These are phyloP conservation scores for Dryas iulia DNA, from an alignment of 1,140 invertebrate genomes.

Conservation along the genomic window DNA sequence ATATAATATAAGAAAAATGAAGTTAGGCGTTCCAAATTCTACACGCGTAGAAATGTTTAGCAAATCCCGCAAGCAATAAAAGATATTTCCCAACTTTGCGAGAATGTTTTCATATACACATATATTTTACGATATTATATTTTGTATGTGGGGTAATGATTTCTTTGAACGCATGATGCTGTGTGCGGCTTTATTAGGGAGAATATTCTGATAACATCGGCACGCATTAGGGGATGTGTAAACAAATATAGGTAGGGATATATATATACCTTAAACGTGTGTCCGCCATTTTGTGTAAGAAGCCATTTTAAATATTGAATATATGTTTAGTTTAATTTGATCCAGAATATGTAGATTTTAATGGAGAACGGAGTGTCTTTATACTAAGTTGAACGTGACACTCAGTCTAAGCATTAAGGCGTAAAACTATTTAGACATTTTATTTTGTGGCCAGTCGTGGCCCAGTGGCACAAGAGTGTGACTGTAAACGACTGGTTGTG, in stretches of 20 bases:
- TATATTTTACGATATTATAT: constrained; percentile 1
- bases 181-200: not conserved
- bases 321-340: too few species aligned
- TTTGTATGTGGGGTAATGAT: not conserved
- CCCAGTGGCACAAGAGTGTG: too few species aligned
- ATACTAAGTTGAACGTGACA: too few species aligned
- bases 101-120: constrained; percentile 4
- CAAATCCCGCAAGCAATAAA: constrained; percentile 23
- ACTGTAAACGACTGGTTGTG: too few species aligned
- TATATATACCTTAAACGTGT: too few species aligned
- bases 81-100: constrained; percentile 6
- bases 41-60: constrained; percentile 6
- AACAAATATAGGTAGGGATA: not conserved
- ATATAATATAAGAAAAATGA: not conserved
- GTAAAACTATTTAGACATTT: too few species aligned
- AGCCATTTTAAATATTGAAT: too few species aligned
- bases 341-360: too few species aligned
- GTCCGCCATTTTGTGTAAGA: too few species aligned
- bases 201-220: not conserved
- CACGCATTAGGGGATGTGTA: not conserved
- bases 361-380: too few species aligned
- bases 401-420: too few species aligned
- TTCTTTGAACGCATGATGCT: not conserved
- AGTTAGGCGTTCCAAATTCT: constrained; percentile 4
- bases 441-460: too few species aligned